Percentiles rank a stretch among this genome's conserved stretches.
phyloP scores from a whole-genome alignment of 2,888 invertebrate genomes.

The Melanargia galathea region DNA sequence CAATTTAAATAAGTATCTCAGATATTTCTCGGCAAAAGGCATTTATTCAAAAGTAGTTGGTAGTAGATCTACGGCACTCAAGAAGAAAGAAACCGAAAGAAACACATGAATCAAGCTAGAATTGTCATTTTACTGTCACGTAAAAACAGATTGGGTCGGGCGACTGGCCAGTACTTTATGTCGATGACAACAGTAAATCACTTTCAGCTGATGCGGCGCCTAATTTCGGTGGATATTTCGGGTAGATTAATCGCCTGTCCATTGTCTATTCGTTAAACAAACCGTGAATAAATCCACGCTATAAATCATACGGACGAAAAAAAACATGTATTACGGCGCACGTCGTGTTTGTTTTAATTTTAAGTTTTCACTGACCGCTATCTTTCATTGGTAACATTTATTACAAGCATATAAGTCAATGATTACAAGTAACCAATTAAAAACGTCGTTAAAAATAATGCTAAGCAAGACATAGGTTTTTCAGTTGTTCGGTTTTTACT shows the following conservation, averaged over 20 bases:
- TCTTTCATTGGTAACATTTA: no score
- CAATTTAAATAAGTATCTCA: no score
- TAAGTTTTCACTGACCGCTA: neutral
- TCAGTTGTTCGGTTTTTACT: no score
- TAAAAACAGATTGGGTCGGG: constrained; percentile 14
- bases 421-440: no score
- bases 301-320: constrained; percentile 10
- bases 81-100: neutral
- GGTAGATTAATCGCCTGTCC: constrained; percentile 26
- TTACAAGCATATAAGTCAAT: no score
- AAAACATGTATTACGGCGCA: constrained; percentile 9
- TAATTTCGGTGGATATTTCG: constrained; percentile 26
- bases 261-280: constrained; percentile 26
- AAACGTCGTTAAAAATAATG: no score
- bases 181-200: constrained; percentile 24
- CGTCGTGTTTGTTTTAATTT: neutral
- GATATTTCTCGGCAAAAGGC: no score
- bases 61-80: no score
- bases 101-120: neutral
- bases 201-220: constrained; percentile 24
- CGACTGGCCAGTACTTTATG: constrained; percentile 12
- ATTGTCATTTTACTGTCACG: constrained; percentile 6
- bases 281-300: constrained; percentile 16
- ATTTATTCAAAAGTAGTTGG: no score
- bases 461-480: no score